These are phyloP conservation scores for Xenopus tropicalis DNA, from an alignment of 2,113 vertebrate genomes.

Conservation along the genomic window DNA sequence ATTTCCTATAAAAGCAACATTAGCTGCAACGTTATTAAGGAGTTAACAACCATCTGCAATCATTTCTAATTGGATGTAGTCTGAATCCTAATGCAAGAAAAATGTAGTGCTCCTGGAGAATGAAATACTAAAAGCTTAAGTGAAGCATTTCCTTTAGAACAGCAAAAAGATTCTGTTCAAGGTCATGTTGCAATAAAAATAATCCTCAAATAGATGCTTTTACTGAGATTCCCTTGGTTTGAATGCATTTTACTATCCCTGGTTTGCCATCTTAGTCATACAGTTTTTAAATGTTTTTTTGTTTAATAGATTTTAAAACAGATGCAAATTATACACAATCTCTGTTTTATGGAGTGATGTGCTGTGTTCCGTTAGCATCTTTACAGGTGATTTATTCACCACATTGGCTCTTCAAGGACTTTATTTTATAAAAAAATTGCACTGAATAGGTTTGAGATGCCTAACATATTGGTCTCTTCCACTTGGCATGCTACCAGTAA, in stretches of 20 bases:
- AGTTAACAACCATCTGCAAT: conserved; percentile 25
- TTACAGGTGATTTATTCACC: no score
- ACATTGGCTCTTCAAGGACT: no score
- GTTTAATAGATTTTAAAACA: background rate
- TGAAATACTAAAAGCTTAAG: conserved; percentile 25
- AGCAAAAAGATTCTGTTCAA: conserved; percentile 9
- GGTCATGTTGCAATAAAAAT: conserved; percentile 24
- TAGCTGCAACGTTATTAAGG: background rate
- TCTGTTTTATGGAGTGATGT: no score
- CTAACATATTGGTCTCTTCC: no score
- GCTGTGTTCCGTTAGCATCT: no score
- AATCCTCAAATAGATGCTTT: no score
- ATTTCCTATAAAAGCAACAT: background rate
- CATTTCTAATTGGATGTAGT: conserved; percentile 20
- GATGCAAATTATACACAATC: no score
- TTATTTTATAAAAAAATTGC: no score
- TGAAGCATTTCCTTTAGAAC: no score
- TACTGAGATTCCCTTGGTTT: no score
- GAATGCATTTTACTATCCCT: background rate
- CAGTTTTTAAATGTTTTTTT: background rate
- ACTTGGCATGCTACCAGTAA: no score
- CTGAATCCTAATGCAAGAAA: conserved; percentile 9
- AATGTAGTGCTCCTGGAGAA: conserved; percentile 7
- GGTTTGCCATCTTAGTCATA: background rate
- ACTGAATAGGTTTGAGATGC: no score